Conservation (phyloP, 2,888 invertebrate genomes). For the Rapana venosa region DNA sequence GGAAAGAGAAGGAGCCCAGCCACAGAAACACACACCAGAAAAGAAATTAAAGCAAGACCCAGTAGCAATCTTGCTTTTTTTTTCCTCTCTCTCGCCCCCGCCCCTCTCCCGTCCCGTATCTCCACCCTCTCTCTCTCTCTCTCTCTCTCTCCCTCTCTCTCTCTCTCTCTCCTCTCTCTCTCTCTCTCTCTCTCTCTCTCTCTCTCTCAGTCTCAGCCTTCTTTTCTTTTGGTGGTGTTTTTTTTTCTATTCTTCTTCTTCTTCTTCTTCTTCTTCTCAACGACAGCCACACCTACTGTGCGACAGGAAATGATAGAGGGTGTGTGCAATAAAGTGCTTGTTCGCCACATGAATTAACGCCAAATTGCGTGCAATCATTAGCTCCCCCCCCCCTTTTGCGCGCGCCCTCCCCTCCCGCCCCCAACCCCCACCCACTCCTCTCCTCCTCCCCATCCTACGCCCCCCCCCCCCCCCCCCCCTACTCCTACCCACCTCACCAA, state of each 20-base stretch:
- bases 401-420: not conserved
- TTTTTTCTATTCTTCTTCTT: too few species aligned
- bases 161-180: not conserved
- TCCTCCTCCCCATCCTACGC: not conserved
- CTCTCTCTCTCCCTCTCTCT: too few species aligned
- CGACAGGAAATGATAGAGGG: conserved; percentile 35
- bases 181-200: too few species aligned
- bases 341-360: conserved; percentile 33
- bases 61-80: not conserved
- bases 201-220: too few species aligned
- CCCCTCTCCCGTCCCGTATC: too few species aligned
- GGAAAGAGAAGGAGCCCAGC: not conserved
- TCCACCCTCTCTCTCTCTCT: too few species aligned
- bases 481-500: too few species aligned
- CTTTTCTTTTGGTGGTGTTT: too few species aligned
- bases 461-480: too few species aligned
- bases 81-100: not conserved
- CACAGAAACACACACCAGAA: not conserved
- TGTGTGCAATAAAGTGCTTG: conserved; percentile 32
- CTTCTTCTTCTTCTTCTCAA: not conserved
- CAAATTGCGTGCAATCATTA: conserved; percentile 40
- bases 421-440: not conserved
- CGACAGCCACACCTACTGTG: not conserved
- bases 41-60: not conserved
- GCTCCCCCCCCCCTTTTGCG: not conserved